Percentiles rank a stretch among this genome's conserved stretches.
These are phyloP conservation scores for Suricata suricatta DNA, from an alignment of 2,113 vertebrate species.

Conservation along the genomic window DNA sequence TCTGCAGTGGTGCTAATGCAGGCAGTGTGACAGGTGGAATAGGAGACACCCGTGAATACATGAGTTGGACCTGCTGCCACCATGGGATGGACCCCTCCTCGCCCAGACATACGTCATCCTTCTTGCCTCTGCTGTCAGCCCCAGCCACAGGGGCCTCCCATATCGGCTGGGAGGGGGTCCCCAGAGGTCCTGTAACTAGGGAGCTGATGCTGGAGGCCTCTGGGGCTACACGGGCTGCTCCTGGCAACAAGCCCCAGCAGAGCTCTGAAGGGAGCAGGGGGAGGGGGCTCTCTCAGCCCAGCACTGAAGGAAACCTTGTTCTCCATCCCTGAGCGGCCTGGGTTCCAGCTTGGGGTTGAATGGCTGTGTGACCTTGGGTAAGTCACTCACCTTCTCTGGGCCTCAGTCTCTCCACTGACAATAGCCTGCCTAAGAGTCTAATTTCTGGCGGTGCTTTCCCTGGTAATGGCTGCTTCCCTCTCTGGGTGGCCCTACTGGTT, in stretches of 20 bases:
- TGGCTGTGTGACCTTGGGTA: neutral
- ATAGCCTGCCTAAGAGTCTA: neutral
- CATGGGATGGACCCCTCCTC: accelerated
- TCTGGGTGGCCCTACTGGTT: neutral
- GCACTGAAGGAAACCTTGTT: neutral
- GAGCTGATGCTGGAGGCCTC: neutral
- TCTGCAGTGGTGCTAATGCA: neutral
- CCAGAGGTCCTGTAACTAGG: neutral
- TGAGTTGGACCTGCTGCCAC: neutral
- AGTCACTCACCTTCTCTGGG: slow-evolving; percentile 18
- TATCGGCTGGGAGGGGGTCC: neutral
- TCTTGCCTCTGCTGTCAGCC: neutral
- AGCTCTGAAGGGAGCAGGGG: neutral
- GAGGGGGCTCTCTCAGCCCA: neutral
- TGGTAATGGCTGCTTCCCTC: neutral
- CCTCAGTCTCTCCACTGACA: neutral
- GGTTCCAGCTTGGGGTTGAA: neutral
- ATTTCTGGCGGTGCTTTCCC: neutral
- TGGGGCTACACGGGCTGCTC: neutral
- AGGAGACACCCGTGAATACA: neutral
- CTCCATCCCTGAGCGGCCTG: neutral
- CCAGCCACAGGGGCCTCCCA: neutral
- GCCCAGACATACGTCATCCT: accelerated
- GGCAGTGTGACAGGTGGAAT: neutral
- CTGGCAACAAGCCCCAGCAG: neutral